A percentile compares a stretch with the other conserved stretches of the same genome.
phyloP scores from a whole-genome alignment of 2,888 invertebrate genomes.

The Carabus problematicus region DNA sequence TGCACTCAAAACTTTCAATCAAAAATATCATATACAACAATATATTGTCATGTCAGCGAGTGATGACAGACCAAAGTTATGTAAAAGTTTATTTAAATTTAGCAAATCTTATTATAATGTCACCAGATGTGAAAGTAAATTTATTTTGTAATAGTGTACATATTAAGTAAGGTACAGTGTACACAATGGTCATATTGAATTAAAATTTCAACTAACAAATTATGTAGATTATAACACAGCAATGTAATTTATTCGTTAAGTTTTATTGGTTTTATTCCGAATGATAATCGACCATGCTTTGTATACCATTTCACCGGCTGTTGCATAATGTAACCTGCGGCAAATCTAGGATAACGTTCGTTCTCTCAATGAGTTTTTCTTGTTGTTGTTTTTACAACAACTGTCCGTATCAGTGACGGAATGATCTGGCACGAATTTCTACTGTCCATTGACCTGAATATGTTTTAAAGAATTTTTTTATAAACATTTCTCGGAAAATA shows the following conservation, averaged over 20 bases:
- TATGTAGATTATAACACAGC: too few species aligned
- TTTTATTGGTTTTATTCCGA: too few species aligned
- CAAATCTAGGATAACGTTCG: slow-evolving; percentile 15
- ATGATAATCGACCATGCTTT: neutral
- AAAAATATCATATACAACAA: neutral
- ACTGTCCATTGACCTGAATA: slow-evolving; percentile 36
- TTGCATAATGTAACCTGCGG: slow-evolving; percentile 19
- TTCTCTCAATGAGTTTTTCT: slow-evolving; percentile 1
- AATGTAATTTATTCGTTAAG: too few species aligned
- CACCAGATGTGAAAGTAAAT: too few species aligned
- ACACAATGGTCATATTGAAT: neutral
- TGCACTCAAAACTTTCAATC: too few species aligned
- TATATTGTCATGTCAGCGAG: neutral
- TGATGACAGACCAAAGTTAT: too few species aligned
- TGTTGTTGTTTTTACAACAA: slow-evolving; percentile 23
- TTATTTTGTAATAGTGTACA: neutral
- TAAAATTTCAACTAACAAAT: too few species aligned
- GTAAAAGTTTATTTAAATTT: too few species aligned
- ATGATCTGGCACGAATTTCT: slow-evolving; percentile 35
- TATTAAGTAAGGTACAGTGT: neutral
- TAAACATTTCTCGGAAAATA: slow-evolving; percentile 13
- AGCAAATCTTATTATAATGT: too few species aligned
- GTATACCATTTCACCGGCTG: slow-evolving; percentile 14
- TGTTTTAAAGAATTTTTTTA: slow-evolving; percentile 3
- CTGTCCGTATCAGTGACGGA: slow-evolving; percentile 19